A percentile compares a stretch with the other conserved stretches of the same genome.
Evolutionary conservation across 2,797 vertebrate species (phyloP).

Genomic region (Allenopithecus nigroviridis): DNA sequence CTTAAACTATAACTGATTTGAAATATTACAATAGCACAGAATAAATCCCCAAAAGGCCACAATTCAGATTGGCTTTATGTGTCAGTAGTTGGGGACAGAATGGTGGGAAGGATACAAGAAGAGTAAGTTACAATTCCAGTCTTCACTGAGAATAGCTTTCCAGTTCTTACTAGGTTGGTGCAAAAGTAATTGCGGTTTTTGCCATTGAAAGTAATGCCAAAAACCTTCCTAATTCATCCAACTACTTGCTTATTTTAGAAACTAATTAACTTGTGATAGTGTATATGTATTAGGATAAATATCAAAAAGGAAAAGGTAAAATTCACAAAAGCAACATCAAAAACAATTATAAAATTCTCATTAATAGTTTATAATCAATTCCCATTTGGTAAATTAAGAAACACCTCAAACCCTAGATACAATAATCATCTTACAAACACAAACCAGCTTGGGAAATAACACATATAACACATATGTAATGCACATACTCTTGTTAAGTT

Average conservation of each 20-base stretch:
- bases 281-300: neutral
- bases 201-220: neutral
- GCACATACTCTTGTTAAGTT: neutral
- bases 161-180: neutral
- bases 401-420: neutral
- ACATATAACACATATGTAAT: neutral
- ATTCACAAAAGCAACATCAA: constrained; percentile 26
- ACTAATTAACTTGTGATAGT: neutral
- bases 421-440: neutral
- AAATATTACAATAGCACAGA: constrained; percentile 7
- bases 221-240: neutral
- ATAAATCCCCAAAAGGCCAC: neutral
- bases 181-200: neutral
- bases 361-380: neutral
- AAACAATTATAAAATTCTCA: constrained; percentile 25
- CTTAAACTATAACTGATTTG: neutral
- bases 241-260: constrained; percentile 12
- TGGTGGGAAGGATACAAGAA: neutral
- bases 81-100: neutral
- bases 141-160: neutral
- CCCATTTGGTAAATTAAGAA: constrained; percentile 3
- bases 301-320: neutral
- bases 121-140: neutral
- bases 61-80: neutral
- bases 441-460: neutral